Conservation (phyloP, 2,113 vertebrate genomes). For the Alosa alosa region DNA sequence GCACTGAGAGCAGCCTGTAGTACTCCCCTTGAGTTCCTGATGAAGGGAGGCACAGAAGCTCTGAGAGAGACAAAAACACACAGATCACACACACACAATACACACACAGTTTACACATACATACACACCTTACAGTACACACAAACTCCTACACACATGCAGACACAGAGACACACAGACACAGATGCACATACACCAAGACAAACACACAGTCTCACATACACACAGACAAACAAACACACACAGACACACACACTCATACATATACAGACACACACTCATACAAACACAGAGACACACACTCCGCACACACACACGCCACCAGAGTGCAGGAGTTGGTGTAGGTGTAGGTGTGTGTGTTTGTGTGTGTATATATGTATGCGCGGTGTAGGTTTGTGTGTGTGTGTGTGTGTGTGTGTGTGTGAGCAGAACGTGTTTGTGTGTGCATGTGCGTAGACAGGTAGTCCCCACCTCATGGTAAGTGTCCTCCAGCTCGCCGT, state of each 20-base stretch:
- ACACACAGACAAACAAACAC: neutral
- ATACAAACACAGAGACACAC: neutral
- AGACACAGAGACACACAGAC: neutral
- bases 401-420: neutral
- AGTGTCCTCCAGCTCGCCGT: conserved; percentile 95
- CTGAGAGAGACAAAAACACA: conserved; percentile 58
- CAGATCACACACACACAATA: neutral
- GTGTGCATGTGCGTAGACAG: neutral
- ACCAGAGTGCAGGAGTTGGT: too few species aligned
- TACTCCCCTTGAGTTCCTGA: conserved; percentile 96
- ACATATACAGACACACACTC: neutral
- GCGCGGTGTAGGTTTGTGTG: neutral
- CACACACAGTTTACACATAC: neutral
- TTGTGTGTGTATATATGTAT: too few species aligned
- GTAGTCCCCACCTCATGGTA: conserved; percentile 86
- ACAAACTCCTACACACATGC: neutral
- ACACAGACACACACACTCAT: neutral
- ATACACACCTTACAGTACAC: neutral
- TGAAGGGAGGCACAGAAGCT: conserved; percentile 97
- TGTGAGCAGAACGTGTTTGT: neutral
- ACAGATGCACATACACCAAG: neutral
- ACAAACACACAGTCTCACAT: neutral
- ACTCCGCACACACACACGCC: neutral
- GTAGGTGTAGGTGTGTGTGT: too few species aligned
- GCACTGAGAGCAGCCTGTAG: conserved; percentile 90